Percentiles rank a stretch among this genome's conserved stretches.
These are phyloP conservation scores for Ceyx margarethae DNA, from an alignment of 2,113 vertebrate genomes.

Conservation along the genomic window DNA sequence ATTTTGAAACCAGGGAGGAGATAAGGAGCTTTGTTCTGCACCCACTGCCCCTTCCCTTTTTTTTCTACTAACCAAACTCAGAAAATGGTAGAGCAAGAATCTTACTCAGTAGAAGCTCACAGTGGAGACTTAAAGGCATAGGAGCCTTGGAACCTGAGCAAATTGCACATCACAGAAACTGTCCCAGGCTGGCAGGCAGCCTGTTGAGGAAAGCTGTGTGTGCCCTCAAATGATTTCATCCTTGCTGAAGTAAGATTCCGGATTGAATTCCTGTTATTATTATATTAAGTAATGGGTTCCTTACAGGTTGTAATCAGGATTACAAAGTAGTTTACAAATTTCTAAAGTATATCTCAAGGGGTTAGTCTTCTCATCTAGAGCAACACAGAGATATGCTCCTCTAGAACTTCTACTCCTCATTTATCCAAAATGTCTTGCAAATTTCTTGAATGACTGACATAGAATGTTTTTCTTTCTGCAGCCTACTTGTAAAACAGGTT, in stretches of 20 bases:
- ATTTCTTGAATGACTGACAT: background rate
- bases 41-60: background rate
- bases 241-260: background rate
- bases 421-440: background rate
- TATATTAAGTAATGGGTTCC: background rate
- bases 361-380: no score
- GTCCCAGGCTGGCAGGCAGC: background rate
- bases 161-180: background rate
- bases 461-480: background rate
- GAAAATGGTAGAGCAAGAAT: background rate
- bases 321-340: no score
- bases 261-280: background rate
- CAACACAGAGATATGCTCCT: no score
- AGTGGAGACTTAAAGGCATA: background rate
- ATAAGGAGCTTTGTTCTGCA: background rate
- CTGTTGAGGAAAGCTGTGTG: accelerated
- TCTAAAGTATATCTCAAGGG: no score
- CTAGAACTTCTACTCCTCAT: background rate
- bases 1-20: background rate
- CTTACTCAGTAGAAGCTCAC: background rate
- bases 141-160: background rate
- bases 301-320: no score
- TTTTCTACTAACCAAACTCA: background rate
- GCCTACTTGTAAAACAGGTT: background rate
- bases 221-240: background rate